Evolutionary conservation across 2,113 vertebrate genomes (phyloP), one percentile per base, ranked within the genome.

Genomic region (Ramphastos sulfuratus): DNA sequence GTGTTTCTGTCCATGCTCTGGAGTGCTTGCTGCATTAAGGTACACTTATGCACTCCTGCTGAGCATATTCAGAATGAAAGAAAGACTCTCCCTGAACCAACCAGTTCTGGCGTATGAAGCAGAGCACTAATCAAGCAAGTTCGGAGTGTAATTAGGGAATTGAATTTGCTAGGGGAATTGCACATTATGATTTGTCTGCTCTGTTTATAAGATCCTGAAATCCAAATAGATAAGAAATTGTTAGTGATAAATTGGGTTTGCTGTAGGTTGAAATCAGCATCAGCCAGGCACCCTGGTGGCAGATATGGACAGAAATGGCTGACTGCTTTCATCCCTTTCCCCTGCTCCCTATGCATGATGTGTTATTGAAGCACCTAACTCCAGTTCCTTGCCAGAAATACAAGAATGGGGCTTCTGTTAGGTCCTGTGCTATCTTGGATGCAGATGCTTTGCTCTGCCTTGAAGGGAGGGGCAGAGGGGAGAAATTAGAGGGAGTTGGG

Each of bases 1-100:
- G 91, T 93, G 81, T 96, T 96, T 96, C 94, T 97, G 83, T 96
- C 86, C 85, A 65, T 27, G 11, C 21, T 21, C 70, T 52, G 92
- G 90, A 93, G 89, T 95, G 90, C 30, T 94, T 96, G 87, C 61
- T 92, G 78, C n/a, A 20, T 81, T 96, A 93, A 85, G 91, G 48
- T 87, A 91, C 67, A 75, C 94, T 96, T 96, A 89, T 94, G 56
- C 76, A 87, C 90, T 97, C 83, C 60, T 95, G 75, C 84, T 97
- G 96, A 96, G 96, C 92, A 96, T 90, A 96, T 95, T 88, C 80
- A 81, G 92, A 93, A 95, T 76, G 85, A 94, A 95, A 93, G 92
- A 97, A 89, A 92, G 92, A 88, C 83, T 39, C 16, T 2, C 66
- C 90, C n/a, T 85, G 91, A 96, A 95, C 89, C 95, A 89, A 54